These are phyloP conservation scores for Nesidiocoris tenuis DNA, from an alignment of 2,888 invertebrate species.

Conservation along the genomic window DNA sequence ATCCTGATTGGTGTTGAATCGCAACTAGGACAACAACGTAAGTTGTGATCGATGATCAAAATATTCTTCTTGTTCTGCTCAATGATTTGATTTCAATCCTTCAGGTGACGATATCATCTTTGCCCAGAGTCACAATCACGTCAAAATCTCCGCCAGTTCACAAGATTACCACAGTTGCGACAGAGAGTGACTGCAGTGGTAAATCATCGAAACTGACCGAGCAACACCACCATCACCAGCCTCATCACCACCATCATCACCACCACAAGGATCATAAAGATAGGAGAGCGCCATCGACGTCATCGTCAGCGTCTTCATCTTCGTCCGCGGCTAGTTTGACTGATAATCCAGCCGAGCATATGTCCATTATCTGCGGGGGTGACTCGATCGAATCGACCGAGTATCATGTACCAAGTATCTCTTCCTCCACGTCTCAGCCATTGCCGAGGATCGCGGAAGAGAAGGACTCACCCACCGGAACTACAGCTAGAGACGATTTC, in stretches of 20 bases:
- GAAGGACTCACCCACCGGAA: slow-evolving; percentile 69
- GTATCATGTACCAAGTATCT: not conserved
- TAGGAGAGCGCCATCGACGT: slow-evolving; percentile 4
- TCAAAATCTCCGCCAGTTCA: slow-evolving; percentile 53
- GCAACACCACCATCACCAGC: slow-evolving; percentile 36
- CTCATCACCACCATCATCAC: slow-evolving; percentile 2
- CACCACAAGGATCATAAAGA: slow-evolving; percentile 43
- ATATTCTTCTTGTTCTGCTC: no score
- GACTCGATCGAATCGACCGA: not conserved
- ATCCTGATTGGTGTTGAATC: no score
- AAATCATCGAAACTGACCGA: slow-evolving; percentile 50
- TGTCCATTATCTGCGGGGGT: not conserved
- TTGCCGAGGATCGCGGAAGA: slow-evolving; percentile 85
- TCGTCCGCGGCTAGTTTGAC: not conserved
- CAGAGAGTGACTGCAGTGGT: slow-evolving; percentile 43
- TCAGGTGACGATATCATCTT: slow-evolving; percentile 53
- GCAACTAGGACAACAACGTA: no score
- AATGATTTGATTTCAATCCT: not conserved
- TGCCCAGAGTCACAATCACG: slow-evolving; percentile 56
- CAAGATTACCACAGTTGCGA: slow-evolving; percentile 39
- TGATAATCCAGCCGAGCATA: slow-evolving; percentile 8
- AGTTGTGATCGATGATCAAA: no score
- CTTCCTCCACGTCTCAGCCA: slow-evolving; percentile 55
- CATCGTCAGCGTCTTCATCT: not conserved
- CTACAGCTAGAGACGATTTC: slow-evolving; percentile 56